Conservation (phyloP, 2,113 vertebrate genomes). For the Cyprinodon variegatus region DNA sequence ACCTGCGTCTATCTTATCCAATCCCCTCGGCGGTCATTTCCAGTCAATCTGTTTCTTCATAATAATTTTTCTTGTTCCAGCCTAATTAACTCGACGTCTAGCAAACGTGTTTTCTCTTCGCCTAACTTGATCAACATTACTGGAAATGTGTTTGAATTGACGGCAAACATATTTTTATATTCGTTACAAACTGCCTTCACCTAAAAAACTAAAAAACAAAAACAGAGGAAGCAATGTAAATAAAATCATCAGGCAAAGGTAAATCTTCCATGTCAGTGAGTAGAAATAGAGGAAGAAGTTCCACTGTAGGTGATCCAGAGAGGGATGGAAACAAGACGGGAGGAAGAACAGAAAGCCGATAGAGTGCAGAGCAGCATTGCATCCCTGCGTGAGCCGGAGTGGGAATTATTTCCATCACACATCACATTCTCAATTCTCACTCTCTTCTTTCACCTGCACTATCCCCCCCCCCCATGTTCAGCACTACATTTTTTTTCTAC, state of each 20-base stretch:
- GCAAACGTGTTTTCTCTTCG: neutral
- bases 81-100: neutral
- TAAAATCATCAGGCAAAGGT: neutral
- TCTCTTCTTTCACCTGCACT: constrained; percentile 9
- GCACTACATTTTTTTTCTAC: neutral
- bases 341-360: constrained; percentile 10
- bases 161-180: neutral
- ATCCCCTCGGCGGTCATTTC: too few relatives aligned
- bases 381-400: constrained; percentile 52
- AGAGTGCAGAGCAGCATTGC: constrained; percentile 14
- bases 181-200: neutral
- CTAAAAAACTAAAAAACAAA: neutral
- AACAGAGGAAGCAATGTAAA: neutral
- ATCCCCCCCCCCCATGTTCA: neutral
- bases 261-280: neutral
- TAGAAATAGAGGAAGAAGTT: constrained; percentile 3
- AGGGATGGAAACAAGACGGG: constrained; percentile 20
- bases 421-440: constrained; percentile 42
- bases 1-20: neutral
- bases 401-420: constrained; percentile 65
- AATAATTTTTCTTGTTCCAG: neutral
- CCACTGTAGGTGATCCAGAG: neutral
- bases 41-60: neutral
- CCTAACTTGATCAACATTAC: neutral
- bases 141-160: neutral